A percentile compares a stretch with the other conserved stretches of the same genome.
Conservation (phyloP, 2,888 invertebrate genomes). For the Listrodromus nycthemerus region DNA sequence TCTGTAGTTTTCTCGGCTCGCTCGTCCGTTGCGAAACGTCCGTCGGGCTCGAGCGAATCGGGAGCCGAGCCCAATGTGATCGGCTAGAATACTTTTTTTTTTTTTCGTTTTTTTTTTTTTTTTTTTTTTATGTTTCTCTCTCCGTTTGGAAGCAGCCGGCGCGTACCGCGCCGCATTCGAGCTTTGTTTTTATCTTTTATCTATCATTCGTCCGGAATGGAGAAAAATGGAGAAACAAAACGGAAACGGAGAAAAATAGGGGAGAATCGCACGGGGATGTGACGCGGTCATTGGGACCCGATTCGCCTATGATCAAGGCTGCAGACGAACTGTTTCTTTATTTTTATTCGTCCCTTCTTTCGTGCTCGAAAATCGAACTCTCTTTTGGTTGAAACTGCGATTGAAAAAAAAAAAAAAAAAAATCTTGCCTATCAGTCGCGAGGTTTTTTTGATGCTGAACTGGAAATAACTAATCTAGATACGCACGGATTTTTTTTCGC, state of each 20-base stretch:
- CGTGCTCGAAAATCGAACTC: not conserved
- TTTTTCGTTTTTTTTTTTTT: not conserved
- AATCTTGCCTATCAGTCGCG: no score
- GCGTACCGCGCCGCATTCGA: not conserved
- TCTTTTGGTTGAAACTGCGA: no score
- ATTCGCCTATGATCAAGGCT: constrained; percentile 28
- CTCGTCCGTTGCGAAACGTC: not conserved
- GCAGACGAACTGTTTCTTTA: not conserved
- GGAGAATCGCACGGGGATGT: constrained; percentile 6
- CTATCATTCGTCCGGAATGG: constrained; percentile 44
- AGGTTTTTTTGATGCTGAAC: no score
- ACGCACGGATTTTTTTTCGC: no score
- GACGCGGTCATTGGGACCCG: constrained; percentile 36
- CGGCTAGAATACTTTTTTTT: constrained; percentile 17
- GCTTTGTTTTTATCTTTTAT: constrained; percentile 45
- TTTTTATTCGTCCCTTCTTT: constrained; percentile 14
- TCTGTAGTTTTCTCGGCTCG: constrained; percentile 12
- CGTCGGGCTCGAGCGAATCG: constrained; percentile 34
- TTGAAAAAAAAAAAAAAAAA: not conserved
- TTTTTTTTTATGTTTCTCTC: constrained; percentile 24
- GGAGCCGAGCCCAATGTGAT: constrained; percentile 21
- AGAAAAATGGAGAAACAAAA: constrained; percentile 26
- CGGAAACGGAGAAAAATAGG: not conserved
- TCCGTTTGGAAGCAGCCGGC: constrained; percentile 32
- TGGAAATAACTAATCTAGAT: no score